Evolutionary conservation across 2,113 vertebrate genomes (phyloP), one percentile per base, ranked within the genome.

Genomic region (Vireo altiloquus): DNA sequence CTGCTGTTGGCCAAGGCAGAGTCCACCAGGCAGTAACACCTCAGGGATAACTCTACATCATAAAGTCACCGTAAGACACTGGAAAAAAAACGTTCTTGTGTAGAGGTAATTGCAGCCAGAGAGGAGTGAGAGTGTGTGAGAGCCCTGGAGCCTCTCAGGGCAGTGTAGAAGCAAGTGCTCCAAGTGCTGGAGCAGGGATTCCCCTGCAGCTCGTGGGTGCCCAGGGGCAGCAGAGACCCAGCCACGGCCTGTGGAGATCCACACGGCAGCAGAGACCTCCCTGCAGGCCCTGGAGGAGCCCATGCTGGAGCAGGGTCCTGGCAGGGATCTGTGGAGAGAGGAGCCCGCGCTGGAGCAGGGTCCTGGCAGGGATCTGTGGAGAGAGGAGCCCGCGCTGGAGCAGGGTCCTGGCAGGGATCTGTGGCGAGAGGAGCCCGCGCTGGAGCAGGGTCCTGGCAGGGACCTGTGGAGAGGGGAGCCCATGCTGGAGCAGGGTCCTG

Each of bases 41-140:
- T 39, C n/a, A 6, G 60, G 35, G 35, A 20, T 30, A 6, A 8
- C 3, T 28, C 0, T 12, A 39, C 39, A 39, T 39, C 39, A 39
- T 39, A 39, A 39, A 39, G 39, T 39, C 39, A 39, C 39, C 39
- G 9, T 39, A 39, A 39, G 12, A 39, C 39, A 39, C 9, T 39
- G 39, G 39, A 39, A 39, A 39, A 13, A 28, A 46, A 9, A 2
- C 7, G 7, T 9, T 24, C 10, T 9, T 24, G 24, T 4, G 1
- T 5, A 6, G 23, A 39, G 47, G n/a, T 2, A 15, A 30, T 6
- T 30, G 20, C 60, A 66, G 35, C 40, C 42, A 49, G 70, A 25
- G 61, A 30, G 50, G 42, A 35, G 8, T 1, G 42, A 10, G 1
- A 4, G 10, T 2, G 0, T 8, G 21, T 14, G 60, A n/a, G 40